Evolutionary conservation across 2,113 vertebrate genomes (phyloP), one percentile per base, ranked within the genome.

Genomic region (Cnemophilus loriae): DNA sequence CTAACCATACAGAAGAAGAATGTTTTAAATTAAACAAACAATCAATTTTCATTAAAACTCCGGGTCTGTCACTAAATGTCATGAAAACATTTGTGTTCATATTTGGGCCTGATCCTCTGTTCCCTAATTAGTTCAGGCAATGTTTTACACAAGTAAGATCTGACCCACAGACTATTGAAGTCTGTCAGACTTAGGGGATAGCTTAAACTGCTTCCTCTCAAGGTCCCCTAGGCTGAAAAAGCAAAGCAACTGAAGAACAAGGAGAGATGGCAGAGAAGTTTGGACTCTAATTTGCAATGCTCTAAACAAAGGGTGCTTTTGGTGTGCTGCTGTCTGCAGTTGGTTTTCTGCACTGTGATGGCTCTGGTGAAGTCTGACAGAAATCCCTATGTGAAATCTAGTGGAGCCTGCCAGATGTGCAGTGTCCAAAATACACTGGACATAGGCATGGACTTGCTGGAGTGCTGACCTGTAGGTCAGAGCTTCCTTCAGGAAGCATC

Each of bases 1-100:
- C 68, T 75, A 80, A 30, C 47, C 30, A 35, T 41, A 44, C 19
- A 63, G n/a, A 86, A 67, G 22, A 91, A 84, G 46, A 95, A 64
- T 56, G 68, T 80, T 83, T 96, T 61, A 86, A 86, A 88, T 94
- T 63, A 90, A 94, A 92, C n/a, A 80, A 87, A 80, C 52, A 39
- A 49, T 7, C 10, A 1, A 17, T 63, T 91, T 90, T 90, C 10
- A 17, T 85, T 84, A 46, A 88, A 88, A 84, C 70, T 24, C 46
- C 80, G 27, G 12, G n/a, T 65, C 55, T 93, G 91, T 70, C 47
- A 52, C 88, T 93, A 88, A 94, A 86, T 91, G 59, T 63, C 35
- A 41, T 63, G 60, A 70, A 86, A 94, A 41, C n/a, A 33, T 83
- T 93, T 73, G 59, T 70, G 35, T 57, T 87, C 2, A 0, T 61